phyloP scores from a whole-genome alignment of 2,888 invertebrate species.

The Caenorhabditis sp. region DNA sequence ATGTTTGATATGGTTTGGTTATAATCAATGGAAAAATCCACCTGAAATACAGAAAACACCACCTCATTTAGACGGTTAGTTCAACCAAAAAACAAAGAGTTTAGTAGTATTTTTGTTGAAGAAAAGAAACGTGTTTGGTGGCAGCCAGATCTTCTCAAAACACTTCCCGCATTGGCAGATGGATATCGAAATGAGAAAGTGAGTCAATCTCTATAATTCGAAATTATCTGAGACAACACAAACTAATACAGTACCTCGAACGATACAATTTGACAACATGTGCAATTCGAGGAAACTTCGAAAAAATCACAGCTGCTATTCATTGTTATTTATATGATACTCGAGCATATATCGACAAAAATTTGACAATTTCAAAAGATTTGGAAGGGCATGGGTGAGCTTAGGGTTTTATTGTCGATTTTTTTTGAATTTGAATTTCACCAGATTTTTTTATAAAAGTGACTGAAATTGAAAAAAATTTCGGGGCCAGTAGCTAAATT shows the following conservation, averaged over 20 bases:
- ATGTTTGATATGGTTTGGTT: conserved; percentile 26
- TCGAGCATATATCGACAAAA: conserved; percentile 3
- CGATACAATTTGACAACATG: conserved; percentile 20
- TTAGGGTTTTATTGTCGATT: no score
- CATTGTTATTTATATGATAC: conserved; percentile 20
- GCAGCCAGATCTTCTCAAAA: conserved; percentile 31
- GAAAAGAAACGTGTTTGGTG: conserved; percentile 27
- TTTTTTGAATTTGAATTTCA: no score
- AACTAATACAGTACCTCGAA: background rate
- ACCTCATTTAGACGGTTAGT: background rate
- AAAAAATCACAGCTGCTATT: conserved; percentile 20
- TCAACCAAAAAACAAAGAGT: background rate
- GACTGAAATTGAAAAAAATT: no score
- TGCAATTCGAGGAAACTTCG: conserved; percentile 29
- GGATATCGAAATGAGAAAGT: conserved; percentile 28
- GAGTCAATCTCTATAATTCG: background rate
- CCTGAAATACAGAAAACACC: conserved; percentile 5
- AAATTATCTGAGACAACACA: background rate
- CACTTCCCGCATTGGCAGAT: conserved; percentile 34
- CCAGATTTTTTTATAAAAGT: no score
- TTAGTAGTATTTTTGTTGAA: conserved; percentile 11
- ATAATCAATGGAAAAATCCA: conserved; percentile 27
- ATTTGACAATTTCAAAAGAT: conserved; percentile 24
- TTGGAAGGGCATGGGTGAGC: conserved; percentile 9
- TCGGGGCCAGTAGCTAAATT: no score